Base-by-base conservation (phyloP, 2,113 vertebrate species). In the Mesocricetus auratus region DNA sequence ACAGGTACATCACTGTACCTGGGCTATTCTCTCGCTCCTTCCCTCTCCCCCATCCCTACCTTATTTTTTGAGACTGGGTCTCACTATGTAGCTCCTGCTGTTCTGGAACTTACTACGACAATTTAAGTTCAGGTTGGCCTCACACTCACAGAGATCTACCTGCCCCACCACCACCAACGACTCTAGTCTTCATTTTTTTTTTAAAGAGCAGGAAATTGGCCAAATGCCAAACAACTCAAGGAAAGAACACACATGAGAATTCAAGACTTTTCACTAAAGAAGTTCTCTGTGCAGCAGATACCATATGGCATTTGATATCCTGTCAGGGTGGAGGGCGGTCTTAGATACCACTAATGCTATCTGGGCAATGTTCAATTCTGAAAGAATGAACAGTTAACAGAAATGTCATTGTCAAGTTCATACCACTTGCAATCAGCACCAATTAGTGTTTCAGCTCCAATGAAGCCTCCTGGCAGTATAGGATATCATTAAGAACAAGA, bases 401-500 rank as follows among this genome's bases (percentile, higher is more conserved):
- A 91, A 71, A 36, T 75, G 64, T 53, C 50, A 36, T 71, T 90
- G 79, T 50, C n/a, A 36, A 73, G 21, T 56, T 93, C 56, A 85
- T 42, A 56, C 11, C 56, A 74, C 56, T 91, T 36, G 12, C 45
- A 94, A 94, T 92, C 29, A 45, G 83, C n/a, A 92, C 42, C 68
- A 78, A 36, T 87, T 95, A 78, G 31, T 82, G 75, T 78, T 95
- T 87, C 69, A 58, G 19, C 92, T 88, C 11, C n/a, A 36, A 17
- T 6, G 13, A 19, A 53, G 62, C 16, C 13, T 92, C 58, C 58
- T 42, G 29, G n/a, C 92, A 45, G 3, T 68, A 56, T 85, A 64
- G 75, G 56, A 77, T 94, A 89, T 86, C 45, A 86, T 69, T 91
- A 93, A 79, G 29, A 94, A 26, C 26, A 88, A 73, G 68, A 73